Percentiles rank a stretch among this genome's conserved stretches.
Evolutionary conservation across 2,113 vertebrate genomes (phyloP).

Genomic region (Poicephalus meyeri): DNA sequence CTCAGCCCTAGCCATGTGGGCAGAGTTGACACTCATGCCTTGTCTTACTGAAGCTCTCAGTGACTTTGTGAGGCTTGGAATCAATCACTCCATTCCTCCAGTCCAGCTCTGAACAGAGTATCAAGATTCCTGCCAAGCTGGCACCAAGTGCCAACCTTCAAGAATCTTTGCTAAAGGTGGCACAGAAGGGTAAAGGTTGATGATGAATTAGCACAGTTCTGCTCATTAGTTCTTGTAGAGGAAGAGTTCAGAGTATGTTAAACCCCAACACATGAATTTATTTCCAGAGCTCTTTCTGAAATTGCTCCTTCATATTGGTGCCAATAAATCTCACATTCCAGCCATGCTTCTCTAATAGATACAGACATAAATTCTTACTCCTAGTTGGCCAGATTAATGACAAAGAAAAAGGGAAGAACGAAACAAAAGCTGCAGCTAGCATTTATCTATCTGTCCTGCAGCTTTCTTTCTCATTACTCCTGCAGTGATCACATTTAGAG

Average conservation of each 20-base stretch:
- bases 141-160: neutral
- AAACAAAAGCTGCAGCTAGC: constrained; percentile 8
- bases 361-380: constrained; percentile 47
- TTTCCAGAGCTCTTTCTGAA: constrained; percentile 42
- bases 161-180: neutral
- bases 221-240: constrained; percentile 5
- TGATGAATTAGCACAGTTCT: neutral
- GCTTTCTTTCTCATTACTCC: neutral
- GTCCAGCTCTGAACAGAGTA: neutral
- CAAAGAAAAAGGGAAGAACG: neutral
- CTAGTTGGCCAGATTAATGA: neutral
- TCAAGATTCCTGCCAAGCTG: neutral
- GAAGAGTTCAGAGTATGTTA: constrained; percentile 33
- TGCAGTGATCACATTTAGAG: neutral
- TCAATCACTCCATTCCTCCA: neutral
- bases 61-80: neutral
- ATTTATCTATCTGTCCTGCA: neutral
- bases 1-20: neutral
- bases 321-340: constrained; percentile 54
- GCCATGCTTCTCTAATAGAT: constrained; percentile 36
- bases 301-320: constrained; percentile 1
- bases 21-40: neutral
- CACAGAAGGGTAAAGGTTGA: constrained; percentile 14
- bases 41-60: neutral
- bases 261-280: constrained; percentile 24